Base-by-base conservation (phyloP, 2,888 invertebrate genomes). In the Ptychoptera contaminata region DNA sequence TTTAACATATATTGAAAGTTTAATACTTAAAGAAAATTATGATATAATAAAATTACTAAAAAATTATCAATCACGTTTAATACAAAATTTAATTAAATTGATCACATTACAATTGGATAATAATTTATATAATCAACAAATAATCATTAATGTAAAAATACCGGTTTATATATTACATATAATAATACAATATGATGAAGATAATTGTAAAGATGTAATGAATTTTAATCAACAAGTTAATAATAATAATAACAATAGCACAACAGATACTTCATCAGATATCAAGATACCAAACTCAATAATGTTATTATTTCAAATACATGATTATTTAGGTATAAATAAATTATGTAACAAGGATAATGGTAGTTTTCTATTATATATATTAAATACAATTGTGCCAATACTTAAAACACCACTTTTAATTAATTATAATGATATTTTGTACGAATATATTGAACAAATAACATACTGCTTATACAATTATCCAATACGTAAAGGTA, bases 361-460 rank as follows among this genome's bases (percentile, higher is more conserved):
- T 51, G 87, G 85, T 0, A 77, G 81, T 58, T 69, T 92, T 7
- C 69, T 93, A 6, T 73, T 80, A 51, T 86, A 87, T 55, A 80
- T 78, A 15, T 68, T 91, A 54, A 81, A 84, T 52, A 74, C 77
- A 2, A 70, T 87, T 35, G 70, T 80, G n/a, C 78, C 82, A 30
- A 69, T 78, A 48, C 56, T 83, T 36, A 70, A 77, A 47, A 75
- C 79, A 1, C 79, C 81, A 14, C 69, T 76, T 8, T 71, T 79
- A 40, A 73, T 76, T 15, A 67, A 71, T 39, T 69, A 73, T 29
- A 68, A 79, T 39, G 78, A 80, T 54, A 78, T 80, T 57, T 71
- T 90, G 2, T 76, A 75, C 47, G 80, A 82, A 52, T 77, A 82
- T 52, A 70, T 92, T 56, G 93, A 93, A 56, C 93, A 94, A 65